Evolutionary conservation across 2,113 vertebrate species (phyloP), one percentile per base, ranked within the genome.

Genomic region (Okapia johnstoni): DNA sequence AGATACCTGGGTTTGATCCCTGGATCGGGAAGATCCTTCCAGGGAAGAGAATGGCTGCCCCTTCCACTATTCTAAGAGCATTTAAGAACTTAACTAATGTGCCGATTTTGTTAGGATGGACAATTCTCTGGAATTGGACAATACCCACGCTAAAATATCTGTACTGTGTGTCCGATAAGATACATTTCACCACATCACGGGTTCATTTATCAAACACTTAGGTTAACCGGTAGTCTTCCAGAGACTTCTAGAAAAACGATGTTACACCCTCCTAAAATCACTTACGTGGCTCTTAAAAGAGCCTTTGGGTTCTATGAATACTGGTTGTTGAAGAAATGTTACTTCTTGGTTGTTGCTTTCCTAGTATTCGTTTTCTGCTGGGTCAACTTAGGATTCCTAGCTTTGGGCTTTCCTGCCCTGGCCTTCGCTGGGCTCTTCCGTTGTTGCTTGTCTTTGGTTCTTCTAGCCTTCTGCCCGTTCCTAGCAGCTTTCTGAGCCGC

Each of bases 241-340:
- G 0, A 19, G 21, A 12, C 3, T 15, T 16, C 10, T 23, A 50
- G 21, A 36, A 36, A n/a, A 36, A n/a, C 3, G 21, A 90, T 76
- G 90, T 23, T 3, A 48, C 4, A 3, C 92, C 83, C 10, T 92
- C 63, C 92, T 19, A 0, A 0, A 30, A 92, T 10, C 16, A 0
- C 0, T 14, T 97, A 19, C 46, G 98, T 98, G 98, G 99, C 99
- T 98, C 99, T 99, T 98, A 99, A 98, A 99, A 99, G 99, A 99
- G 98, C 98, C 98, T 96, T 99, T 99, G 91, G 96, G 58, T 96
- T 98, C 90, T 66, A 40, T 52, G 55, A 91, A 61, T 66, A 63
- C 0, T 2, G 0, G 10, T 13, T 7, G 21, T 7, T 0, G 2
- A 0, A 0, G 0, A 0, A 0, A 0, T 0, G 6, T 95, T 98